Evolutionary conservation across 2,888 invertebrate genomes (phyloP), one percentile per base, ranked within the genome.

Genomic region (Oligia fasciuncula): DNA sequence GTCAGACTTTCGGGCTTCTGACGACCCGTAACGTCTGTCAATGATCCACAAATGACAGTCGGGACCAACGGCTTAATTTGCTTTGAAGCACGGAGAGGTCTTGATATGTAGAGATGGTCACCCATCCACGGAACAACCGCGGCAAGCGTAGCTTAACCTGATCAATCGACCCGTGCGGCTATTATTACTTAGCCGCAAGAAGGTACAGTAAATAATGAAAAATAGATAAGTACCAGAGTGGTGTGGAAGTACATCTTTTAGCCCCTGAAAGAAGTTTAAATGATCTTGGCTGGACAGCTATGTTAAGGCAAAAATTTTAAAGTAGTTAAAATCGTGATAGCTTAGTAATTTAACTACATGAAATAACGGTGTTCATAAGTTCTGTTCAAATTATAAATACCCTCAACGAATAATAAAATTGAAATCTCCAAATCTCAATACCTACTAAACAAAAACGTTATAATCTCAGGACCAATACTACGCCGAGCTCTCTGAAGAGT

Each of bases 381-480:
- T 14, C n/a, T n/a, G 13, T 14, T 62, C 14, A 62, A 29, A 54
- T 54, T 8, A 54, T 54, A 19, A 54, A 62, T 5, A 62, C 4
- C 29, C 14, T n/a, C 62, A 29, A 14, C 6, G n/a, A 60, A 14
- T 60, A 13, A n/a, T 60, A 4, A 13, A n/a, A n/a, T 60, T 60
- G 11, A 13, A n/a, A n/a, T 17, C 13, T 73, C 11, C 49, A 73
- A n/a, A 63, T 4, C 17, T 19, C 8, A 54, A 54, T 23, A 74
- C 23, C 17, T 35, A 17, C 23, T 17, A 43, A 43, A 68, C 14
- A 6, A 40, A 19, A 29, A 43, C 8, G 11, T 17, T 35, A 14
- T 63, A 65, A 19, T 77, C 81, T 54, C 92, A 96, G 96, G 96
- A 96, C 62, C 88, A 94, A 69, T 97, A 96, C 85, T 96, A 96